Base-by-base conservation (phyloP, 1,140 invertebrate genomes). In the Aphelinus atriplicis region DNA sequence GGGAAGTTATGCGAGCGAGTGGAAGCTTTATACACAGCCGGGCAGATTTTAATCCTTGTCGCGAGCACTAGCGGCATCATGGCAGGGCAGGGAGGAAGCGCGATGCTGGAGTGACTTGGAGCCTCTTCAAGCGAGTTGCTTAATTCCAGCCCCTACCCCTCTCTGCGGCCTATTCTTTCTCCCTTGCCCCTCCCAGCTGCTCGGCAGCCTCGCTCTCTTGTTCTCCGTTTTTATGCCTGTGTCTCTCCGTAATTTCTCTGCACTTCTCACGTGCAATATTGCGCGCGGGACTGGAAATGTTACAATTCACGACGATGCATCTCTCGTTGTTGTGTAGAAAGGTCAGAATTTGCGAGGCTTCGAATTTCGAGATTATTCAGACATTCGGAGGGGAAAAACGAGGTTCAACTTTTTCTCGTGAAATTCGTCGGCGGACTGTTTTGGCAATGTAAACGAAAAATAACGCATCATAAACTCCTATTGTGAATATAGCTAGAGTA, bases 11-110 rank as follows among this genome's bases (percentile, higher is more conserved):
- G 78, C 76, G 79, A 78, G 73, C 77, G 77, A 80, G 80, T 79
- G 79, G 79, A 77, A 77, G 78, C 73, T 61, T 65, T 77, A 79
- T 78, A 82, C 78, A 84, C 73, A 77, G 80, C 75, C 80, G 85
- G 82, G 82, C 84, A 86, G 84, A 88, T 86, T 88, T 88, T 88
- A 88, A 88, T 88, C 87, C 87, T 85, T 86, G 83, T 85, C 84
- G 83, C 84, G 55, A 66, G 61, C 45, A 60, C 48, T n/a, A 56
- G 10, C 26, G 71, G 55, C 72, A 62, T 72, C 57, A 67, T 63
- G 58, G 67, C 57, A 72, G 53, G 81, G 76, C 80, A 73, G 80
- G 80, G 81, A 76, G 80, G 78, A 79, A 78, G 83, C 80, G 81
- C 80, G 82, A 84, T 75, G 83, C 73, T 86, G 84, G 87, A 88